Conservation (phyloP, 2,888 invertebrate species). For the Eretmocerus hayati region DNA sequence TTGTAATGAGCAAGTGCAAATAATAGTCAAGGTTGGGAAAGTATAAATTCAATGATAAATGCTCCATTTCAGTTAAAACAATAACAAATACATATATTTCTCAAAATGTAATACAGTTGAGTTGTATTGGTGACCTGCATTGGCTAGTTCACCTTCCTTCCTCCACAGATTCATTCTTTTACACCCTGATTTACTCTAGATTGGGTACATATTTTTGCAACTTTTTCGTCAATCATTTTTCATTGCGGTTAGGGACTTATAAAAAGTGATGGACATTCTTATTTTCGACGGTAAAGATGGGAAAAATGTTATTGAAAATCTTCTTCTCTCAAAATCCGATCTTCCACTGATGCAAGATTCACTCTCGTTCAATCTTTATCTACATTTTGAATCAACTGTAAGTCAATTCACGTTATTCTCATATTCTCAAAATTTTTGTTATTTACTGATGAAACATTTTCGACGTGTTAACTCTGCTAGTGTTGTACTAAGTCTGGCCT, state of each 20-base stretch:
- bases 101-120: conserved; percentile 46
- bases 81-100: conserved; percentile 49
- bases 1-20: too few species aligned
- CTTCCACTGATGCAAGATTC: conserved; percentile 15
- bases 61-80: conserved; percentile 46
- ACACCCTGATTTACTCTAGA: conserved; percentile 15
- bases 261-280: conserved; percentile 5
- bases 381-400: conserved; percentile 17
- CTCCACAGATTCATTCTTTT: conserved; percentile 25
- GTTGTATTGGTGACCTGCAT: conserved; percentile 39
- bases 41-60: conserved; percentile 8
- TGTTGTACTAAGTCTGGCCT: conserved; percentile 17
- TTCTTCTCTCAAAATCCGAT: conserved; percentile 8
- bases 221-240: conserved; percentile 6
- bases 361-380: conserved; percentile 15
- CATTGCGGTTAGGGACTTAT: conserved; percentile 6
- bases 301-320: conserved; percentile 21
- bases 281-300: conserved; percentile 18
- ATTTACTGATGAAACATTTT: conserved; percentile 14
- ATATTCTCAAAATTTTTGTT: conserved; percentile 10
- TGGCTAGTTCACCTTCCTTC: conserved; percentile 26
- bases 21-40: too few species aligned
- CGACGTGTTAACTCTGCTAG: conserved; percentile 17
- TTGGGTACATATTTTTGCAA: conserved; percentile 5
- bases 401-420: too few species aligned